phyloP scores from a whole-genome alignment of 2,797 vertebrate species.

The Sphenopsis melanotis region DNA sequence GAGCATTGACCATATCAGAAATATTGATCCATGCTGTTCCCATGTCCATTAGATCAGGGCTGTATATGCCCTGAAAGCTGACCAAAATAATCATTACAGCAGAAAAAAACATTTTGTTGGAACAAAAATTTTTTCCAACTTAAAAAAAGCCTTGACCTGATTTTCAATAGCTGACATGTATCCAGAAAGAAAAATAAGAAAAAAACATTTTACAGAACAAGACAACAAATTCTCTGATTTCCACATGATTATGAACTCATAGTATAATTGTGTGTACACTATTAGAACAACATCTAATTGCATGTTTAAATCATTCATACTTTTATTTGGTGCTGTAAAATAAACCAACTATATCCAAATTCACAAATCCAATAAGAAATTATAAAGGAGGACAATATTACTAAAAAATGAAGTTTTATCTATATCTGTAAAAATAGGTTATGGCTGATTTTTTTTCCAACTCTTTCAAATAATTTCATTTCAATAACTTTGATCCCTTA shows the following conservation, averaged over 20 bases:
- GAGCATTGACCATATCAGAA: background rate
- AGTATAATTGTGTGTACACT: background rate
- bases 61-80: background rate
- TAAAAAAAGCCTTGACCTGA: background rate
- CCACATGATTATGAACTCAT: background rate
- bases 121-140: background rate
- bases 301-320: background rate
- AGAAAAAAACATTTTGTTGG: background rate
- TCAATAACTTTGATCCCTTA: background rate
- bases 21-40: background rate
- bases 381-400: background rate
- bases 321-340: background rate
- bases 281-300: background rate
- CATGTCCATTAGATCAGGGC: background rate
- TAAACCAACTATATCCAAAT: background rate
- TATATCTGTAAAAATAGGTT: background rate
- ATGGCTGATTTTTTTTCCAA: background rate
- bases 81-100: background rate
- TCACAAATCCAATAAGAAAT: background rate
- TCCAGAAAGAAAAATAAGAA: background rate
- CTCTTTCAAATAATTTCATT: background rate
- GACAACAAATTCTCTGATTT: background rate
- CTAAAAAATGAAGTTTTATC: background rate
- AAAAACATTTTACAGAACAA: background rate
- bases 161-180: background rate